Conservation (phyloP, 2,113 vertebrate species). For the Sprattus sprattus region DNA sequence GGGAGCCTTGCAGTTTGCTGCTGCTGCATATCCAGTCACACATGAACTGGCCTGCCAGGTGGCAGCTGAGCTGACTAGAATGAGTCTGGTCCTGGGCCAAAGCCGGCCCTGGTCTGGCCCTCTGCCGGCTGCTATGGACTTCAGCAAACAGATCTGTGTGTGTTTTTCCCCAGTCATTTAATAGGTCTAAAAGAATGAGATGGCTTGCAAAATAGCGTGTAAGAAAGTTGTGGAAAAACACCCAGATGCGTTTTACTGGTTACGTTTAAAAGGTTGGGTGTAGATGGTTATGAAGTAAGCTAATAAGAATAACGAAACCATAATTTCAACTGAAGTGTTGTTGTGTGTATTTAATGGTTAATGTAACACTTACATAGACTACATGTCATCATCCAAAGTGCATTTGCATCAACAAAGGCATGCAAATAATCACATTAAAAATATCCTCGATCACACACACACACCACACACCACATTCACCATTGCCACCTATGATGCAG, state of each 20-base stretch:
- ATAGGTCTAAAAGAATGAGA: constrained; percentile 18
- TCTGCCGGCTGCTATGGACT: background rate
- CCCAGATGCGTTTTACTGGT: constrained; percentile 31
- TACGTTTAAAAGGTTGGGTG: constrained; percentile 24
- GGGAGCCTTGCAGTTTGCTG: background rate
- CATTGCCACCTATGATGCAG: background rate
- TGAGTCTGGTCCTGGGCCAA: background rate
- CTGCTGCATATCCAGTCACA: background rate
- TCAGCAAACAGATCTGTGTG: background rate
- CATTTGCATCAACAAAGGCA: background rate
- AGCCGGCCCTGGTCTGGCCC: background rate
- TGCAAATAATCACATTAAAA: background rate
- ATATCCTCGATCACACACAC: background rate
- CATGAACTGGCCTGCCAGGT: too few species aligned
- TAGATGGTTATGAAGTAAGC: constrained; percentile 14
- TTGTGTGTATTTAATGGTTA: background rate
- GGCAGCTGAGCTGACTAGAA: background rate
- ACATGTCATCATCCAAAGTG: background rate
- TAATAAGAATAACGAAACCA: background rate
- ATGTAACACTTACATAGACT: background rate
- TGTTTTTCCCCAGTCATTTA: constrained; percentile 25
- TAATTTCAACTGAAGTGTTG: background rate
- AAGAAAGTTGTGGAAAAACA: constrained; percentile 31
- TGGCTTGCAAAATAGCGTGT: constrained; percentile 15
- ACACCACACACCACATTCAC: background rate